These are phyloP conservation scores for Bufo gargarizans DNA, from an alignment of 2,113 vertebrate genomes.

Conservation along the genomic window DNA sequence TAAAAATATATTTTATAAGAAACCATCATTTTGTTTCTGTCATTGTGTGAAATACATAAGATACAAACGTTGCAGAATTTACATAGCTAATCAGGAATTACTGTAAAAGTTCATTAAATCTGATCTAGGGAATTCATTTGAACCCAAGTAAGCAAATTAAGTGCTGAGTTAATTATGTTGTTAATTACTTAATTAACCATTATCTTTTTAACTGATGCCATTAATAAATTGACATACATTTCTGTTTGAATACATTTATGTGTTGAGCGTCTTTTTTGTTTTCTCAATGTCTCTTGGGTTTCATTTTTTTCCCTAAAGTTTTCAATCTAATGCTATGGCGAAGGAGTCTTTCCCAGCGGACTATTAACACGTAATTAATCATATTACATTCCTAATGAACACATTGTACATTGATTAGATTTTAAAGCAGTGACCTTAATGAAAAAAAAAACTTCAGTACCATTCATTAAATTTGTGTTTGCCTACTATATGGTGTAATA, in stretches of 20 bases:
- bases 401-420: slow-evolving; percentile 31
- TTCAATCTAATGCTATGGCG: slow-evolving; percentile 63
- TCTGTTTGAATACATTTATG: slow-evolving; percentile 68
- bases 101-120: slow-evolving; percentile 76
- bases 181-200: slow-evolving; percentile 86
- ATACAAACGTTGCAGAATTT: slow-evolving; percentile 68
- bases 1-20: slow-evolving; percentile 41
- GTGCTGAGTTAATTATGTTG: slow-evolving; percentile 84
- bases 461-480: slow-evolving; percentile 20
- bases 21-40: slow-evolving; percentile 70
- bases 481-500: slow-evolving; percentile 17
- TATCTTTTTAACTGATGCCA: slow-evolving; percentile 77
- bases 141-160: slow-evolving; percentile 81
- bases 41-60: slow-evolving; percentile 66
- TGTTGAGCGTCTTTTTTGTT: slow-evolving; percentile 69
- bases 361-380: slow-evolving; percentile 45
- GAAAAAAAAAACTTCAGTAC: background rate
- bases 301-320: slow-evolving; percentile 70
- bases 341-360: slow-evolving; percentile 26
- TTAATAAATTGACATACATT: slow-evolving; percentile 81
- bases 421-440: slow-evolving; percentile 28
- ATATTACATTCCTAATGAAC: slow-evolving; percentile 50
- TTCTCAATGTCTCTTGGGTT: slow-evolving; percentile 75
- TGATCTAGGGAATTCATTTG: slow-evolving; percentile 78
- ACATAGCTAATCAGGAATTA: slow-evolving; percentile 76